Percentiles rank a stretch among this genome's conserved stretches.
These are phyloP conservation scores for Carabus problematicus DNA, from an alignment of 2,888 invertebrate genomes.

Conservation along the genomic window DNA sequence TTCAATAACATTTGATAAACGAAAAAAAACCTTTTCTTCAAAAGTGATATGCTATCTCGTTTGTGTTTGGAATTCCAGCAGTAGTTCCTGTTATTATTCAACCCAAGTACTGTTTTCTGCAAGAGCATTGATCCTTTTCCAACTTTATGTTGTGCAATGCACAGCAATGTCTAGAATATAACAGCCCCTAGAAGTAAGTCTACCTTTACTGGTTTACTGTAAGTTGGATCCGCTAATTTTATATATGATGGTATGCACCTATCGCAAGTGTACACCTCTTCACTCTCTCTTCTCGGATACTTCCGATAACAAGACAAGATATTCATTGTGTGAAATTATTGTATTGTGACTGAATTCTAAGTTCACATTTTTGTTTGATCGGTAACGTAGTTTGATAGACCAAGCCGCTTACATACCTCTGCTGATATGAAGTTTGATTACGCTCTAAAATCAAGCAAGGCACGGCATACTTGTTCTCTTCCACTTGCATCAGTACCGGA, in stretches of 20 bases:
- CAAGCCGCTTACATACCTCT: constrained; percentile 5
- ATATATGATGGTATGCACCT: constrained; percentile 13
- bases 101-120: constrained; percentile 18
- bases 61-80: background rate
- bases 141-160: constrained; percentile 17
- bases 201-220: constrained; percentile 10
- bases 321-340: too few species aligned
- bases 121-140: background rate
- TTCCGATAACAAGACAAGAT: background rate
- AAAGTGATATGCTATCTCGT: too few species aligned
- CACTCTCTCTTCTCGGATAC: constrained; percentile 4
- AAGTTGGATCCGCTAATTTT: constrained; percentile 23
- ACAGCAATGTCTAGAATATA: constrained; percentile 17
- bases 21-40: too few species aligned
- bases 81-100: constrained; percentile 15
- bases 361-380: too few species aligned
- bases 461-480: background rate
- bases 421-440: constrained; percentile 4
- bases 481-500: background rate
- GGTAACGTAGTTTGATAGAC: background rate
- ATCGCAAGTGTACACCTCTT: background rate
- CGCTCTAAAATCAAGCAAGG: background rate
- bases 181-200: constrained; percentile 18
- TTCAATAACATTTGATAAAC: too few species aligned
- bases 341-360: too few species aligned